Evolutionary conservation across 2,888 invertebrate genomes (phyloP), one percentile per base, ranked within the genome.

Genomic region (Campopleginae sp.): DNA sequence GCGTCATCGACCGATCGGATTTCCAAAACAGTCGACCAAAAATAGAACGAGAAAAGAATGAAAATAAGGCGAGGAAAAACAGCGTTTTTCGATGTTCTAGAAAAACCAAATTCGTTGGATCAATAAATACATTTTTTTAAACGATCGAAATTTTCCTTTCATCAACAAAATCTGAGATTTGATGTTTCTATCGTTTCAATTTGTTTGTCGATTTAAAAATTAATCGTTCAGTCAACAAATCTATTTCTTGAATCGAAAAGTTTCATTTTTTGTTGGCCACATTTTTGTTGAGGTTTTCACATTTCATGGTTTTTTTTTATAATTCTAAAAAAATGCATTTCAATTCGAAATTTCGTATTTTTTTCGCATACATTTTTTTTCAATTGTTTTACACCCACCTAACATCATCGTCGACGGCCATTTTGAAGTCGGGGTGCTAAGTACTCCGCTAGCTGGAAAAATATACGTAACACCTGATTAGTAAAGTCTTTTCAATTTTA

Each of bases 371-470:
- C 8, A 65, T 51, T 68, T 81, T 14, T 54, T 68, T 33, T 42
- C 33, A n/a, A 38, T 6, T 3, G 65, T 71, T 2, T 46, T n/a
- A 84, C 79, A 88, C 88, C 70, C 86, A 88, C 88, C 88, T 83
- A 84, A 88, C 88, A 82, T 88, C 87, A 51, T 88, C 88, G 86
- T 88, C 88, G 78, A 86, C 70, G 70, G 88, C 86, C 88, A 88
- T 88, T 83, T 80, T 87, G 74, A 61, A 80, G 70, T 81, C 70
- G 72, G 76, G 72, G 65, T 66, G 72, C 65, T 85, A 78, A 65
- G 78, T 79, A 54, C 75, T 82, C 82, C 58, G 84, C 77, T 86
- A 71, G 76, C 86, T 85, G 79, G 19, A 87, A 86, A 65, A 68
- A 75, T 27, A 75, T 51, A 70, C 38, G 4, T 38, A 54, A 72